A percentile compares a stretch with the other conserved stretches of the same genome.
Evolutionary conservation across 2,888 invertebrate species (phyloP).

Genomic region (Thumatha senex): DNA sequence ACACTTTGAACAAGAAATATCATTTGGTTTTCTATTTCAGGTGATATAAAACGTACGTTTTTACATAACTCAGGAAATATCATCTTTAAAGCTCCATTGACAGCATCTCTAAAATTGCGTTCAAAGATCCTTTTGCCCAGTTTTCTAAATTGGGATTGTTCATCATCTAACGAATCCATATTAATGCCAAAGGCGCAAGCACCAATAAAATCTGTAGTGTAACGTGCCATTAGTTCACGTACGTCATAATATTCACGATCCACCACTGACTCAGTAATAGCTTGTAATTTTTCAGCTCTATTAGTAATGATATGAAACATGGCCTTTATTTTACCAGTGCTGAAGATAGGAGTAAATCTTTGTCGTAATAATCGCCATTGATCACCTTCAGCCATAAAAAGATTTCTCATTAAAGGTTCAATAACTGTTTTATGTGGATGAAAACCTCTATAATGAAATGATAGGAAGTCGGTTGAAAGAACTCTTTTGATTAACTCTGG

Average conservation of each 20-base stretch:
- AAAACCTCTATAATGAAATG: constrained; percentile 31
- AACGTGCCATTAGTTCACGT: constrained; percentile 53
- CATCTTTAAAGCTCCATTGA: constrained; percentile 6
- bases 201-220: constrained; percentile 55
- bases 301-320: constrained; percentile 55
- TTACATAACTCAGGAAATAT: constrained; percentile 21
- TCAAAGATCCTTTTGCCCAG: constrained; percentile 29
- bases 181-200: constrained; percentile 55
- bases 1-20: too few relatives aligned
- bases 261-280: constrained; percentile 16
- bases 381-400: constrained; percentile 50
- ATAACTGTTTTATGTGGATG: constrained; percentile 44
- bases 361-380: constrained; percentile 49
- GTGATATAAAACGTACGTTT: constrained; percentile 16
- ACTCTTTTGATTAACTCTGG: constrained; percentile 43
- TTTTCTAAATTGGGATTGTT: constrained; percentile 47
- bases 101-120: background rate
- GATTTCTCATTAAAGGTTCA: constrained; percentile 48
- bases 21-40: constrained; percentile 31
- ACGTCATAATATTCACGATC: constrained; percentile 36
- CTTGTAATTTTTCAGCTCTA: constrained; percentile 45
- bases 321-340: constrained; percentile 45
- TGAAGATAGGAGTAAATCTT: constrained; percentile 50
- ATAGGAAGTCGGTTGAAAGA: constrained; percentile 35
- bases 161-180: constrained; percentile 43